Evolutionary conservation across 1,140 invertebrate genomes (phyloP).

Genomic region (Ylistrum balloti): DNA sequence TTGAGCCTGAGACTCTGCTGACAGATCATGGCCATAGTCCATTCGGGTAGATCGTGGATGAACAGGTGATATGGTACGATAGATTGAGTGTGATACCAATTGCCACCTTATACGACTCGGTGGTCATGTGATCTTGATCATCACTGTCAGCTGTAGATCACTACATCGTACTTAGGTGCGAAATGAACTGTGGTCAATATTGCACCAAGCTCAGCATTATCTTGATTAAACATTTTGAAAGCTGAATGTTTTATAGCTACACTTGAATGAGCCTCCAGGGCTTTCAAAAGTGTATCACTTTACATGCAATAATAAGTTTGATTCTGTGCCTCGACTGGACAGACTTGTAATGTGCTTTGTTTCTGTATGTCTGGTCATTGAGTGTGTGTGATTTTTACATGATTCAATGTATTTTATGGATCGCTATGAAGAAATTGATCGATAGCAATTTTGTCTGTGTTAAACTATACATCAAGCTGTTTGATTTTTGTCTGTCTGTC

Average conservation of each 20-base stretch:
- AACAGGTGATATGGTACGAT: background rate
- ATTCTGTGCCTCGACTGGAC: background rate
- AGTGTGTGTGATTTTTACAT: background rate
- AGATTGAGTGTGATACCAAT: background rate
- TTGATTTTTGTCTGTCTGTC: conserved; percentile 7
- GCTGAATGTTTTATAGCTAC: background rate
- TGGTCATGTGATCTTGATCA: background rate
- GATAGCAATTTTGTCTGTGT: background rate
- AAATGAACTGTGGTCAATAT: background rate
- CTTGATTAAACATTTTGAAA: conserved; percentile 30
- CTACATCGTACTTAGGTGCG: conserved; percentile 6
- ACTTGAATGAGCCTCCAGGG: background rate
- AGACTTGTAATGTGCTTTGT: background rate
- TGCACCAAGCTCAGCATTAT: background rate
- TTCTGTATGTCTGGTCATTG: background rate
- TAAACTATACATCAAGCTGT: background rate
- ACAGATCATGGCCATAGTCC: background rate
- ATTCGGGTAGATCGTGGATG: background rate
- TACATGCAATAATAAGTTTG: background rate
- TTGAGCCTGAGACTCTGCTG: background rate
- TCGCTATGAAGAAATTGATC: background rate
- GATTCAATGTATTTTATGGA: background rate
- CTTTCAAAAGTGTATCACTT: background rate
- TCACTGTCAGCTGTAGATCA: background rate
- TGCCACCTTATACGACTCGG: background rate